These are phyloP conservation scores for Morone saxatilis DNA, from an alignment of 2,113 vertebrate species.

Conservation along the genomic window DNA sequence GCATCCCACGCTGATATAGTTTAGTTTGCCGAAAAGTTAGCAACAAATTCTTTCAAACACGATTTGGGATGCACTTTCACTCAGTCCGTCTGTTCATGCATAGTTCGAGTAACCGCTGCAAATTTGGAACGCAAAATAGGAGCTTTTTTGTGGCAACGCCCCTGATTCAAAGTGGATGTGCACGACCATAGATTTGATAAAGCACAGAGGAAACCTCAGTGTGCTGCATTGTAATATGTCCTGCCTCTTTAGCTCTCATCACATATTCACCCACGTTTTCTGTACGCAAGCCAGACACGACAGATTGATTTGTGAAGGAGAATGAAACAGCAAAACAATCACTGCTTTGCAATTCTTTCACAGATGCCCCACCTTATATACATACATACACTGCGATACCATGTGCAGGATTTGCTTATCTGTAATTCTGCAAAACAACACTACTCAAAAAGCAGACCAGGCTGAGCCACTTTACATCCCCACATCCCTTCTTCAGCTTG, in stretches of 20 bases:
- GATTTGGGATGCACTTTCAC: no score
- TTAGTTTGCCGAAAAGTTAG: slow-evolving; percentile 23
- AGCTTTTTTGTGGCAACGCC: slow-evolving; percentile 36
- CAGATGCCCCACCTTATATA: not conserved
- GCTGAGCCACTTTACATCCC: slow-evolving; percentile 5
- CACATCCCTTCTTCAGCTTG: slow-evolving; percentile 1
- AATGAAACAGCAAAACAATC: slow-evolving; percentile 35
- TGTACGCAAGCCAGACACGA: slow-evolving; percentile 42
- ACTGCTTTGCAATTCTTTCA: slow-evolving; percentile 46
- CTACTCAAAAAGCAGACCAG: not conserved
- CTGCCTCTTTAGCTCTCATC: slow-evolving; percentile 14
- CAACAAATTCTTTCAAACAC: slow-evolving; percentile 19
- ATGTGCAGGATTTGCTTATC: slow-evolving; percentile 6
- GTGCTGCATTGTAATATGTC: not conserved
- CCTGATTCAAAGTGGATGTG: slow-evolving; percentile 38
- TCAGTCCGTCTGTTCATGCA: slow-evolving; percentile 28
- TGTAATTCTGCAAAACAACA: slow-evolving; percentile 30
- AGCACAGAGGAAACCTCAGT: slow-evolving; percentile 36
- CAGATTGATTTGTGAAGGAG: slow-evolving; percentile 63
- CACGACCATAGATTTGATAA: slow-evolving; percentile 15
- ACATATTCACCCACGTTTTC: slow-evolving; percentile 37
- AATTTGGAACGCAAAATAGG: slow-evolving; percentile 45
- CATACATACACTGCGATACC: not conserved
- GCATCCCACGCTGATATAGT: slow-evolving; percentile 20
- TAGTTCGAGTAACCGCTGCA: slow-evolving; percentile 46